Percentiles rank a stretch among this genome's conserved stretches.
Evolutionary conservation across 2,888 invertebrate species (phyloP).

Genomic region (Ormyrus rosae): DNA sequence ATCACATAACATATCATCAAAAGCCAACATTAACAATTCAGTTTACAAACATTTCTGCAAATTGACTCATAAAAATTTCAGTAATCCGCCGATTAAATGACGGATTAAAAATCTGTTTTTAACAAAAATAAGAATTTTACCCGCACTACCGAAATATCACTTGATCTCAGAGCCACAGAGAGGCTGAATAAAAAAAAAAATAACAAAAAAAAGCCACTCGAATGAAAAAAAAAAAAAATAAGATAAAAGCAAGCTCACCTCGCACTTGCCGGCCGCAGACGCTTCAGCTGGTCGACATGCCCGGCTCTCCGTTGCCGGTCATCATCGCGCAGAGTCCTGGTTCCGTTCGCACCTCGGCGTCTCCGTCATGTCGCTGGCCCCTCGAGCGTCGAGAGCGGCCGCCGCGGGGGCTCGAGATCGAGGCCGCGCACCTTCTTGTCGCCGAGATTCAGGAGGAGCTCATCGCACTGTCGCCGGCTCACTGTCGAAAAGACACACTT

Average conservation of each 20-base stretch:
- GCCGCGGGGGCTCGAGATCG: neutral
- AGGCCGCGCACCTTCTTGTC: neutral
- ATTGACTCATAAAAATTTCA: neutral
- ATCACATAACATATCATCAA: no score
- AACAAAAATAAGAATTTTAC: neutral
- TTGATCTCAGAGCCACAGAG: neutral
- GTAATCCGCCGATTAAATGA: neutral
- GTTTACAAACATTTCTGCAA: no score
- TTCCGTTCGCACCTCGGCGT: neutral
- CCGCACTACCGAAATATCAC: neutral
- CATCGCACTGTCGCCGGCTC: neutral
- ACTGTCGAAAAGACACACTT: no score
- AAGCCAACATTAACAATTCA: no score
- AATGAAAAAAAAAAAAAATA: neutral
- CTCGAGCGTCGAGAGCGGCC: neutral
- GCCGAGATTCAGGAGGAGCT: neutral
- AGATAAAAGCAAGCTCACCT: constrained; percentile 9
- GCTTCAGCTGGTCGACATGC: constrained; percentile 17
- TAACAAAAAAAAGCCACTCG: constrained; percentile 1
- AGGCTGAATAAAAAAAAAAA: neutral
- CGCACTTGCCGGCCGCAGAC: constrained; percentile 15
- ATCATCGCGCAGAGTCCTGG: neutral
- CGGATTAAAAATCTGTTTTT: neutral
- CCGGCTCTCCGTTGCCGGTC: neutral
- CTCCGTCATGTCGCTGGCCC: neutral